Evolutionary conservation across 1,140 invertebrate species (phyloP), one percentile per base, ranked within the genome.

Genomic region (Megalonaias nervosa): DNA sequence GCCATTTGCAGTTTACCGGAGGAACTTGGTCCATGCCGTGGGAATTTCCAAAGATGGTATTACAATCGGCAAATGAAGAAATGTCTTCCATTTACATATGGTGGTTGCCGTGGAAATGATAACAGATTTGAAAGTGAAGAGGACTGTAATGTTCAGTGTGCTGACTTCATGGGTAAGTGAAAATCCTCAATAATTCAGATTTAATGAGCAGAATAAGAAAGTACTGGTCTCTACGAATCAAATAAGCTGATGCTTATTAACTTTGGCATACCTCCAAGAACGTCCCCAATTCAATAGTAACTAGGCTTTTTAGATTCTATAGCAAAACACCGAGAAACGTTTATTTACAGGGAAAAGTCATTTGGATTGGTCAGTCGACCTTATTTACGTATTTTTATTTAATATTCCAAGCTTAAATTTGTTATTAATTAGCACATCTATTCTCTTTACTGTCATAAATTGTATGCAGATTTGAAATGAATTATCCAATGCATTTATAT

Each of bases 61-160:
- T 98, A 95, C 90, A 94, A 97, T 88, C 85, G 92, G 0, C 90
- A 91, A 31, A 94, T 94, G 84, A 91, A 93, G 67, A 94, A 93
- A 88, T 98, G 97, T 88, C 91, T 94, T 31, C 93, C 94, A 26
- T 98, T 99, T 89, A 92, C 91, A 26, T 99, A 97, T 91, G 95
- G 96, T 23, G 97, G 97, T 64, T 98, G 97, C 86, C 94, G 94
- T 60, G 94, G 95, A 65, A 97, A 96, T 85, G 94, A 96, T 85
- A 98, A 98, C 90, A 95, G 96, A 83, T 98, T 98, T 92, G 93
- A 95, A 57, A 95, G 93, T 59, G 94, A 95, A 81, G 92, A 94
- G 19, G 94, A 96, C 79, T 98, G 97, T 89, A 94, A 95, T 82
- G 91, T 93, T 9, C 94, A 96, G 5, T 97, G 96, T 89, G 95